A percentile compares a stretch with the other conserved stretches of the same genome.
Evolutionary conservation across 2,797 vertebrate genomes (phyloP).

Genomic region (Perodicticus potto): DNA sequence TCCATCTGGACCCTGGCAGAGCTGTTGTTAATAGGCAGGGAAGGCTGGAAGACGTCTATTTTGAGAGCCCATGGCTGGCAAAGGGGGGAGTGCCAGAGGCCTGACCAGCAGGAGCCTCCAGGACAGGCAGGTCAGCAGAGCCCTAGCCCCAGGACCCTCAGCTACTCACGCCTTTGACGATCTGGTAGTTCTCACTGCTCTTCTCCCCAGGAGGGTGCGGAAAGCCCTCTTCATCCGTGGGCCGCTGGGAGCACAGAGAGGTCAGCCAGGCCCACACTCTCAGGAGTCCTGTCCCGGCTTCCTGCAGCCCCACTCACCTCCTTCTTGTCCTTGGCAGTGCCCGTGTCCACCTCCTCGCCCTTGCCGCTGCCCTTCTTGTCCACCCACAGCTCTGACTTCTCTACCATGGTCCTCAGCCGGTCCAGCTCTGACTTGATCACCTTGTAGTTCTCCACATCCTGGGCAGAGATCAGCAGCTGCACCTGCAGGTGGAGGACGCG

Average conservation of each 20-base stretch:
- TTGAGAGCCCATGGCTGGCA: neutral
- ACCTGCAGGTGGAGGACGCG: conserved; percentile 88
- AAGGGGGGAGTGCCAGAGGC: neutral
- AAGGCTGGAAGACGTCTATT: conserved; percentile 6
- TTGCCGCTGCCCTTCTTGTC: conserved; percentile 94
- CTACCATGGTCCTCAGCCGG: conserved; percentile 95
- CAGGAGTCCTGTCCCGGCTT: neutral
- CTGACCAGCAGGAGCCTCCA: neutral
- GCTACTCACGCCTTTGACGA: conserved; percentile 94
- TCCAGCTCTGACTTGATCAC: conserved; percentile 96
- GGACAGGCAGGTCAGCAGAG: neutral
- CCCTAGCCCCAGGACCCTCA: accelerated
- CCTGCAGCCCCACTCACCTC: conserved; percentile 83
- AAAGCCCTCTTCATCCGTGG: conserved; percentile 86
- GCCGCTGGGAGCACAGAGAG: conserved; percentile 76
- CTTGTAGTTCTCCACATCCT: conserved; percentile 99
- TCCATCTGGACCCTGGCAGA: conserved; percentile 31
- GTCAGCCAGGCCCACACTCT: neutral
- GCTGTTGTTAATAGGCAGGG: neutral
- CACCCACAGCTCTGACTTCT: conserved; percentile 99
- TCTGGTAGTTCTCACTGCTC: conserved; percentile 97
- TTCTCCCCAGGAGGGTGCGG: conserved; percentile 88
- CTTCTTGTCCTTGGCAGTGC: conserved; percentile 94
- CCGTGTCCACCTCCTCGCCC: conserved; percentile 88
- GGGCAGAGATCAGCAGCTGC: conserved; percentile 96